Percentiles rank a stretch among this genome's conserved stretches.
phyloP scores from a whole-genome alignment of 1,140 invertebrate genomes.

The Thrips palmi region DNA sequence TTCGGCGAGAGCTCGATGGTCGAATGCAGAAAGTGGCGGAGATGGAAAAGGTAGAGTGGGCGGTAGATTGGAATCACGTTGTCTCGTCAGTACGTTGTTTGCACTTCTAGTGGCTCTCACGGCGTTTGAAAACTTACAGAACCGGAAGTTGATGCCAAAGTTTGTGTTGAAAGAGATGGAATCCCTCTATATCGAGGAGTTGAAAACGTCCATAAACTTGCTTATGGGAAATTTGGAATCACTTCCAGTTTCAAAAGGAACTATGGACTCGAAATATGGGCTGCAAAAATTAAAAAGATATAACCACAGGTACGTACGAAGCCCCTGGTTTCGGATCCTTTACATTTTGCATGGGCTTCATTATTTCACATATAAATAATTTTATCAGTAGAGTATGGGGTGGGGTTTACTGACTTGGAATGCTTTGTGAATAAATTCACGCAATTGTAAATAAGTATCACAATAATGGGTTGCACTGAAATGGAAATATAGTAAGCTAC shows the following conservation, averaged over 20 bases:
- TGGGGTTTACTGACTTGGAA: too few relatives aligned
- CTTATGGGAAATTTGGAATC: constrained; percentile 98
- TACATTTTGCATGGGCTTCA: too few relatives aligned
- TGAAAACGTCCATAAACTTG: constrained; percentile 92
- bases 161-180: constrained; percentile 99
- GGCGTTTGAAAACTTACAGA: constrained; percentile 34
- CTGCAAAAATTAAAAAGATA: constrained; percentile 89
- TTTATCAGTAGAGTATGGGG: too few relatives aligned
- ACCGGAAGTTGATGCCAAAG: constrained; percentile 93
- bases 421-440: too few relatives aligned
- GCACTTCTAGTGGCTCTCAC: background rate
- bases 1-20: constrained; percentile 93
- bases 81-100: constrained; percentile 4
- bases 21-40: constrained; percentile 89
- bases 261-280: constrained; percentile 93
- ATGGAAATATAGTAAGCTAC: too few relatives aligned
- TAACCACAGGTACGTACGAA: constrained; percentile 74
- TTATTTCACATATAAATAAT: too few relatives aligned
- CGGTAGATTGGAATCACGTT: constrained; percentile 2
- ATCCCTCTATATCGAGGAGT: constrained; percentile 94
- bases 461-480: too few relatives aligned
- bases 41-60: constrained; percentile 79
- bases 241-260: constrained; percentile 92
- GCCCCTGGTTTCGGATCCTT: too few relatives aligned
- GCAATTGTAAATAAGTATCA: too few relatives aligned